Percentiles rank a stretch among this genome's conserved stretches.
These are phyloP conservation scores for Tonatia bakeri DNA, from an alignment of 2,113 vertebrate species.

Conservation along the genomic window DNA sequence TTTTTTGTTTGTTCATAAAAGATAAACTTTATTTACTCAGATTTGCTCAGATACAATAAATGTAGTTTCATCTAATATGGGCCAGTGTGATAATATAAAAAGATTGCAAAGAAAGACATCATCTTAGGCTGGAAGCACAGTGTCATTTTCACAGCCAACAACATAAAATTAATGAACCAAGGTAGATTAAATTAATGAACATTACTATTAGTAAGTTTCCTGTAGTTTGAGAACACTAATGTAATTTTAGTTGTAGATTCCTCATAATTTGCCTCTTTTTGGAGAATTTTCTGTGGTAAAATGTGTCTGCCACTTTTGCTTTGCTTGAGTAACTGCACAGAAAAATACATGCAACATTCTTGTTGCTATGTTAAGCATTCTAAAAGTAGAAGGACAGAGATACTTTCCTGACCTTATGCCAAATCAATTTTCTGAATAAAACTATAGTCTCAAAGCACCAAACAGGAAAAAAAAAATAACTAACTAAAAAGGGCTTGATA, in stretches of 20 bases:
- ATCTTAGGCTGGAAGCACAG: constrained; percentile 53
- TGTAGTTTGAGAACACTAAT: constrained; percentile 68
- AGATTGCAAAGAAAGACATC: constrained; percentile 4
- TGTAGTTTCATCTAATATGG: constrained; percentile 39
- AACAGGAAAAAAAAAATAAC: not conserved
- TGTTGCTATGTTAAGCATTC: not conserved
- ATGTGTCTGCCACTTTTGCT: not conserved
- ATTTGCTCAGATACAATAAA: constrained; percentile 26
- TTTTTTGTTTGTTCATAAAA: constrained; percentile 62
- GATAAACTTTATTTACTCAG: constrained; percentile 43
- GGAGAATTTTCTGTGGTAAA: not conserved
- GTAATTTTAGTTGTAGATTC: constrained; percentile 52
- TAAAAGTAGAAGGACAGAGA: not conserved
- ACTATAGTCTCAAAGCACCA: not conserved
- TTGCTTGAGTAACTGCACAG: not conserved
- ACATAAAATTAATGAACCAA: constrained; percentile 78
- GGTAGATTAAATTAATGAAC: constrained; percentile 75
- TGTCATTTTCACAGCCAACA: constrained; percentile 68
- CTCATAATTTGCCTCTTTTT: constrained; percentile 50
- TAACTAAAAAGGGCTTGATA: not conserved
- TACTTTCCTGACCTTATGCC: not conserved
- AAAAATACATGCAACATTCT: not conserved
- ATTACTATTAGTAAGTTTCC: constrained; percentile 72
- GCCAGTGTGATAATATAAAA: constrained; percentile 39
- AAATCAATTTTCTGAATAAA: constrained; percentile 17